Percentiles rank a stretch among this genome's conserved stretches.
phyloP scores from a whole-genome alignment of 2,888 invertebrate species.

The Dasypolia templi region DNA sequence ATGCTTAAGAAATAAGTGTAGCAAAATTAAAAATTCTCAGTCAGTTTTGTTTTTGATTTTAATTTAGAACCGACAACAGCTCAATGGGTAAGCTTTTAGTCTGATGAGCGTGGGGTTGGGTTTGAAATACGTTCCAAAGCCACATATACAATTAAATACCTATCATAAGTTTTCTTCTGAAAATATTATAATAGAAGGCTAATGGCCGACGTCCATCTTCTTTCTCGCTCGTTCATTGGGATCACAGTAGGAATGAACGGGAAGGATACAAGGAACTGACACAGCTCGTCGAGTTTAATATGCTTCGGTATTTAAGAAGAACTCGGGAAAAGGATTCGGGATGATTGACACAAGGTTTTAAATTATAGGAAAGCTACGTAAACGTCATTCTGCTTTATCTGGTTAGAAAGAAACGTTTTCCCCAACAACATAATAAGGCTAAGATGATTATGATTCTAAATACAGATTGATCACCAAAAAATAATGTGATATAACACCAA shows the following conservation, averaged over 20 bases:
- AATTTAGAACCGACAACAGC: background rate
- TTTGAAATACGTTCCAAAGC: background rate
- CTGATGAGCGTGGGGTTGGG: background rate
- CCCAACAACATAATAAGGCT: background rate
- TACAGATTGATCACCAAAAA: background rate
- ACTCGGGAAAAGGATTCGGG: background rate
- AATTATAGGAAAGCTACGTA: background rate
- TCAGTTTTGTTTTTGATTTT: background rate
- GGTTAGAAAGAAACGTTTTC: background rate
- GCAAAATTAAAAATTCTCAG: conserved; percentile 6
- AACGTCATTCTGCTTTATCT: background rate
- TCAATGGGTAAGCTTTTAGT: background rate
- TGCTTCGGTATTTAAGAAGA: too few species aligned
- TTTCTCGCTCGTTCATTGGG: too few species aligned
- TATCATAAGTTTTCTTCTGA: background rate
- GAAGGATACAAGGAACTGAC: too few species aligned
- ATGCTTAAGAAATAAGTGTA: background rate
- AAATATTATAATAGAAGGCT: background rate
- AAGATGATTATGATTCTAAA: background rate
- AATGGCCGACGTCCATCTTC: too few species aligned
- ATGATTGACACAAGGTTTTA: background rate
- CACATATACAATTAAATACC: background rate
- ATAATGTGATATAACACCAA: background rate
- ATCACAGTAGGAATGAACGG: too few species aligned
- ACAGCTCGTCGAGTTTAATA: too few species aligned